phyloP scores from a whole-genome alignment of 2,113 vertebrate species.

The Baryphthengus martii region DNA sequence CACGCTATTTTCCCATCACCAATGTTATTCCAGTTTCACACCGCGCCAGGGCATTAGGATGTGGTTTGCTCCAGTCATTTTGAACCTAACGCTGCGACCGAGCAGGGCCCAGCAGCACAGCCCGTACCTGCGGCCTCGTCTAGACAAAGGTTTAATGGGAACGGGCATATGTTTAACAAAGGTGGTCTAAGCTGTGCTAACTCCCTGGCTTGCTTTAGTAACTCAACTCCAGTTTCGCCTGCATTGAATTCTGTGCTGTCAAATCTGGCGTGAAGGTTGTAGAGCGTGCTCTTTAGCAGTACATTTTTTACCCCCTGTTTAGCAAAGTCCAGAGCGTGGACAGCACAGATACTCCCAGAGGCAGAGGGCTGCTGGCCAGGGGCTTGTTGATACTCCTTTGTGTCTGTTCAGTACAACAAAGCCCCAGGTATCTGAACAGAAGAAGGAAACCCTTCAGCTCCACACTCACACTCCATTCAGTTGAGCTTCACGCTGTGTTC shows the following conservation, averaged over 20 bases:
- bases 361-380: not conserved
- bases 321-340: not conserved
- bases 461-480: rapidly evolving
- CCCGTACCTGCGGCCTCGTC: not conserved
- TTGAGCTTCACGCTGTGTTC: not conserved
- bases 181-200: not conserved
- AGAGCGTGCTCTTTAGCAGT: not conserved
- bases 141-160: not conserved
- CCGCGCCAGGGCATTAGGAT: not conserved
- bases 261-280: not conserved
- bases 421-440: not conserved
- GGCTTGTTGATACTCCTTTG: rapidly evolving
- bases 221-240: not conserved
- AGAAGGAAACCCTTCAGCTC: not conserved
- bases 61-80: not conserved
- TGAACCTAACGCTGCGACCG: not conserved
- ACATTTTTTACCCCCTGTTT: rapidly evolving
- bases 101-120: not conserved
- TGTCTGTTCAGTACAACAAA: not conserved
- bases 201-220: not conserved
- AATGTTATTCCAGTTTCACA: not conserved
- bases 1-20: not conserved
- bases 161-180: not conserved
- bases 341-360: not conserved
- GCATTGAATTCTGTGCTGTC: not conserved